Evolutionary conservation across 2,888 invertebrate species (phyloP), one percentile per base, ranked within the genome.

Genomic region (Cremastobaeus sp.): DNA sequence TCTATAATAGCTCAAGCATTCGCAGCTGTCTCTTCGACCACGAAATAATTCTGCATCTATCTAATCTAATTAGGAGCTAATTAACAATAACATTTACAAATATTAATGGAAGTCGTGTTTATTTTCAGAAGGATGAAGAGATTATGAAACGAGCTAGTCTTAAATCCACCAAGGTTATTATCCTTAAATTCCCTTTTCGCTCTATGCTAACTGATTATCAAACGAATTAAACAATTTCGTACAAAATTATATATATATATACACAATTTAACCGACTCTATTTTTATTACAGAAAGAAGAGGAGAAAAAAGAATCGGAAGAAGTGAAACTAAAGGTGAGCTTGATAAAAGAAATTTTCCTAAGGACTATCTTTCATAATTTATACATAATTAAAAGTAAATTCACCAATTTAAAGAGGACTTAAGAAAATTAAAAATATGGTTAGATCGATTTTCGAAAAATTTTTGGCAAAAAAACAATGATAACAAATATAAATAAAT

Each of bases 241-340:
- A 25, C 8, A 25, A 25, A 25, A 25, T 25, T 5, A 5, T 25
- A 25, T 25, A 25, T 5, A 25, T 25, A 5, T 25, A n/a, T n/a
- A n/a, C n/a, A n/a, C n/a, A n/a, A n/a, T n/a, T 25, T 5, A 25
- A 25, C 8, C 25, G 8, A 25, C 3, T 18, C 20, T 54, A 9
- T 12, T 62, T 48, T 47, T 57, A 5, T 48, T 48, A 0, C 34
- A 60, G 80, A 75, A 69, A 32, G 81, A 82, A 15, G 87, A 85
- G 34, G 84, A 86, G 60, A 85, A 85, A 75, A 85, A 85, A 74
- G 83, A 82, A 69, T 77, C 80, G 45, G 84, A 86, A 57, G 86
- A 87, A 71, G 73, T 85, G 11, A 85, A 87, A 88, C 89, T 84
- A 84, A 91, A 89, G 89, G 87, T 86, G 74, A 84, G 82, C 54